A percentile compares a stretch with the other conserved stretches of the same genome.
phyloP scores from a whole-genome alignment of 2,113 vertebrate species.

The Neoarius graeffei region DNA sequence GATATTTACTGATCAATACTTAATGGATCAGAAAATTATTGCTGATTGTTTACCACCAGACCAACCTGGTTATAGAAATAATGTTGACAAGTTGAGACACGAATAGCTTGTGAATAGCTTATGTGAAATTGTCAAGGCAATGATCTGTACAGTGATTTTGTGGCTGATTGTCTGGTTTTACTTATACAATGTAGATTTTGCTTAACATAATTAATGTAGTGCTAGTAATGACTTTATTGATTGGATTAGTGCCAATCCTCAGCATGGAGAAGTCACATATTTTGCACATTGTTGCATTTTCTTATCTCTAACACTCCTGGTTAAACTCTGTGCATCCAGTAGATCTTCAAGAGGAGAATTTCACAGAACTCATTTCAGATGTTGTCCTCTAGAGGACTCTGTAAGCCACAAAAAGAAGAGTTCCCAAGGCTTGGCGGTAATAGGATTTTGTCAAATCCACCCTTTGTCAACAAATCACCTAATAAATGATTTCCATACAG shows the following conservation, averaged over 20 bases:
- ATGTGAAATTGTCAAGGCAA: background rate
- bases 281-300: background rate
- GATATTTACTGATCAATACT: background rate
- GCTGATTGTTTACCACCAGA: background rate
- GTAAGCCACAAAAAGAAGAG: background rate
- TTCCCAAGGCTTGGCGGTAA: background rate
- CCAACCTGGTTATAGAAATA: background rate
- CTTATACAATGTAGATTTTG: background rate
- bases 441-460: background rate
- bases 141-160: background rate
- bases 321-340: background rate
- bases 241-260: background rate
- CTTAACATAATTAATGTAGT: background rate
- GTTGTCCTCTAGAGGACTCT: constrained; percentile 24
- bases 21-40: background rate
- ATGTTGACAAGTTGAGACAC: background rate
- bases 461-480: constrained; percentile 23
- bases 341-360: background rate
- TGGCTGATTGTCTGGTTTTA: background rate
- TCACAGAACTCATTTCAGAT: background rate
- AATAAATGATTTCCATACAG: constrained; percentile 7
- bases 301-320: background rate
- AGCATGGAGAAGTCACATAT: background rate
- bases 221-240: background rate
- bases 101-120: background rate